Percentiles rank a stretch among this genome's conserved stretches.
Evolutionary conservation across 2,888 invertebrate genomes (phyloP).

Genomic region (Drosophila borborema): DNA sequence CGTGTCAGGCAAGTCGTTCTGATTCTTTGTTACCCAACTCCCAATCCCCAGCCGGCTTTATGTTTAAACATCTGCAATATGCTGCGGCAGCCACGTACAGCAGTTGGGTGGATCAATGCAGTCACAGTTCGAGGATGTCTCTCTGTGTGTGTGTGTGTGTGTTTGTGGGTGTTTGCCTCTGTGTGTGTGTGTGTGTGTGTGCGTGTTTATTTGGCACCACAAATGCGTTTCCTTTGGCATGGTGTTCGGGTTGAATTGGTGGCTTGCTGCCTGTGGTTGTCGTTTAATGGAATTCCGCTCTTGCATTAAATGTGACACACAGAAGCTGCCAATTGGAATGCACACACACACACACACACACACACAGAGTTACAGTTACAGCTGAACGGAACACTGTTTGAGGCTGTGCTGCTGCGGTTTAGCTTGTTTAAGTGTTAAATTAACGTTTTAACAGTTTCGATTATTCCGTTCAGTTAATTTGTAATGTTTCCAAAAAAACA

Average conservation of each 20-base stretch:
- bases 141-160: conserved; percentile 5
- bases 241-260: conserved; percentile 59
- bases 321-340: conserved; percentile 70
- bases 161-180: conserved; percentile 14
- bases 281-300: conserved; percentile 82
- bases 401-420: conserved; percentile 70
- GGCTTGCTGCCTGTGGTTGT: conserved; percentile 79
- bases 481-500: conserved; percentile 55
- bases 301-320: conserved; percentile 80
- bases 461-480: conserved; percentile 74
- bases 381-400: conserved; percentile 50
- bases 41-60: conserved; percentile 27
- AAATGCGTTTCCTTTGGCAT: conserved; percentile 76
- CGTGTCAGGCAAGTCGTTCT: conserved; percentile 54
- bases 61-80: conserved; percentile 78
- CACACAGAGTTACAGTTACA: conserved; percentile 47
- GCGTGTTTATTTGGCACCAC: conserved; percentile 78
- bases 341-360: conserved; percentile 21
- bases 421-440: conserved; percentile 82
- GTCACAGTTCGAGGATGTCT: conserved; percentile 26
- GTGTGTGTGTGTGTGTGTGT: conserved; percentile 20
- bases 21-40: conserved; percentile 56
- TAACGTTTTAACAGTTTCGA: conserved; percentile 78
- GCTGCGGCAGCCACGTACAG: conserved; percentile 48
- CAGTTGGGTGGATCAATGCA: conserved; percentile 59